Percentiles rank a stretch among this genome's conserved stretches.
These are phyloP conservation scores for Calycopis cecrops DNA, from an alignment of 1,140 invertebrate genomes.

Conservation along the genomic window DNA sequence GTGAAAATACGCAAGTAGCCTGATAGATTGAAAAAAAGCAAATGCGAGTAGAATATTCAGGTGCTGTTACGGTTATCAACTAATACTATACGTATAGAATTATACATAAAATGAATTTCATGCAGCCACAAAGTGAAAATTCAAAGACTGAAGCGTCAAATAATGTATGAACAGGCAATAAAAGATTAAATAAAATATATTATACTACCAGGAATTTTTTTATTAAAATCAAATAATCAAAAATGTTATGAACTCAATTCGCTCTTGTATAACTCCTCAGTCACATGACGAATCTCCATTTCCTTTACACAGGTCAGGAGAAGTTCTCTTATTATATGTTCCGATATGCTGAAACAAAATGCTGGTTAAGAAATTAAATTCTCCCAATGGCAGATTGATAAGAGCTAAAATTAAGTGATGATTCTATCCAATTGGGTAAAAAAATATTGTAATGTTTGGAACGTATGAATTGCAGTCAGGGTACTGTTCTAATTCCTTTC, in stretches of 20 bases:
- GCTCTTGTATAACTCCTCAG: slow-evolving; percentile 39
- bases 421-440: too few relatives aligned
- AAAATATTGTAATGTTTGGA: too few relatives aligned
- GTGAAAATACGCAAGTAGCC: too few relatives aligned
- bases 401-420: too few relatives aligned
- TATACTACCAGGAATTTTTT: background rate
- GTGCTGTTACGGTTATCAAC: too few relatives aligned
- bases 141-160: slow-evolving; percentile 28
- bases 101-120: too few relatives aligned
- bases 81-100: too few relatives aligned
- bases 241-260: slow-evolving; percentile 36
- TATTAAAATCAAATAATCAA: background rate
- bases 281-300: slow-evolving; percentile 40
- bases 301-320: slow-evolving; percentile 43
- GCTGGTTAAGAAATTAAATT: too few relatives aligned
- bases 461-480: too few relatives aligned
- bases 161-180: slow-evolving; percentile 9
- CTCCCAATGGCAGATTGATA: too few relatives aligned
- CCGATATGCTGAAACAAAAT: slow-evolving; percentile 45
- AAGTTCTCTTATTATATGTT: slow-evolving; percentile 56
- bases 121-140: background rate
- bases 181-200: slow-evolving; percentile 10
- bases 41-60: too few relatives aligned
- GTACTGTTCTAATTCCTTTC: slow-evolving; percentile 36
- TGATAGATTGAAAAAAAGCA: too few relatives aligned